Evolutionary conservation across 2,888 invertebrate genomes (phyloP).

Genomic region (Arctia plantaginis): DNA sequence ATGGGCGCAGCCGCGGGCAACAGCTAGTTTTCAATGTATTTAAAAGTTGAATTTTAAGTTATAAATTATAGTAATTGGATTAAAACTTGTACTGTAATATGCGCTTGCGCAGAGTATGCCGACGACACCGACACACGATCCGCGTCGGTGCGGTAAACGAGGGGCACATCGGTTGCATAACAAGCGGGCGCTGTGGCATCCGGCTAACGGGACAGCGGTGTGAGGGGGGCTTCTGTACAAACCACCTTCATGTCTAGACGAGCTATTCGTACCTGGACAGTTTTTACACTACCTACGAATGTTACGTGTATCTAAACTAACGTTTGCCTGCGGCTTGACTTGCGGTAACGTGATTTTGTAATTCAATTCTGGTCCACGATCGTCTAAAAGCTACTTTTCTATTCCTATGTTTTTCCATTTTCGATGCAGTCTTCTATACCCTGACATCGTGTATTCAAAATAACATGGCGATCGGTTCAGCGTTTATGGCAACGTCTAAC

Average conservation of each 20-base stretch:
- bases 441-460: not conserved
- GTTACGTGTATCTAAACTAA: not conserved
- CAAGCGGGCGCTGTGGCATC: constrained; percentile 74
- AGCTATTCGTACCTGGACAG: constrained; percentile 56
- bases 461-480: not conserved
- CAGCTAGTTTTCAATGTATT: not conserved
- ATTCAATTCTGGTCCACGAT: not conserved
- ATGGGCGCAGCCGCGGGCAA: too few relatives aligned
- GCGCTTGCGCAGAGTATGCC: constrained; percentile 37
- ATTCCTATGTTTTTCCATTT: not conserved
- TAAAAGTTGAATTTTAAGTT: constrained; percentile 42
- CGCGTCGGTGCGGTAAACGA: constrained; percentile 55
- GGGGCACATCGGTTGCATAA: constrained; percentile 81
- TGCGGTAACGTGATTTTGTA: not conserved
- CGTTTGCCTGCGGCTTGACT: not conserved
- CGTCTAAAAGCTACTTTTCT: not conserved
- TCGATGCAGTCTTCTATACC: not conserved
- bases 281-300: constrained; percentile 47
- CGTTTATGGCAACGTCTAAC: not conserved
- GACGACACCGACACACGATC: constrained; percentile 42
- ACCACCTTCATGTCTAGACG: constrained; percentile 59
- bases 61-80: constrained; percentile 26
- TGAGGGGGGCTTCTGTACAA: constrained; percentile 58
- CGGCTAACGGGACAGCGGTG: constrained; percentile 78
- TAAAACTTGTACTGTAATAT: constrained; percentile 44